phyloP scores from a whole-genome alignment of 53 echinoderm and acorn worm species.

The Holothuria leucospilota region DNA sequence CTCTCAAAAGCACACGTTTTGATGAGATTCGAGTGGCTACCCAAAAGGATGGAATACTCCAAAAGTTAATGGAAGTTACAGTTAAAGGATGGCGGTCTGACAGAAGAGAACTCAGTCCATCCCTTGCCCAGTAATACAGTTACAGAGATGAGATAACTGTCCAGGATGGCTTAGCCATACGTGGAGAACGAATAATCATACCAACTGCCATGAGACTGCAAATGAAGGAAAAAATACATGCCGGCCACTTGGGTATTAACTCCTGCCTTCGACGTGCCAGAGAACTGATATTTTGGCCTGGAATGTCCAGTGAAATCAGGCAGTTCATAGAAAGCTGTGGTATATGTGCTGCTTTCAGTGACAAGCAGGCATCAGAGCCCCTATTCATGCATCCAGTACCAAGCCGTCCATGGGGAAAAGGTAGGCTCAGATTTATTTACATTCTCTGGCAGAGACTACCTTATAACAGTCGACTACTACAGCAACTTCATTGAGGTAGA shows the following conservation, averaged over 20 bases:
- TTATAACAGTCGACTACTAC: conserved; percentile 64
- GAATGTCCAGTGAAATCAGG: conserved; percentile 61
- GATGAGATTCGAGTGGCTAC: conserved; percentile 34
- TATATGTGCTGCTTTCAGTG: conserved; percentile 35
- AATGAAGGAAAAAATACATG: conserved; percentile 63
- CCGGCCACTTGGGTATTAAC: conserved; percentile 63
- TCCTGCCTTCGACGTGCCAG: conserved; percentile 56
- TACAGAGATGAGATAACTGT: conserved; percentile 30
- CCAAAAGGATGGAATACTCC: conserved; percentile 33
- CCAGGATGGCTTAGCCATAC: conserved; percentile 39
- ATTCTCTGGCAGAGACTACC: conserved; percentile 34
- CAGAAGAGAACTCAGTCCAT: conserved; percentile 29
- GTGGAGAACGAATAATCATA: conserved; percentile 57
- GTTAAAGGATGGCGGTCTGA: conserved; percentile 53
- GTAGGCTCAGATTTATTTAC: conserved; percentile 52
- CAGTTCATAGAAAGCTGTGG: conserved; percentile 60
- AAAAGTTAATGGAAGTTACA: conserved; percentile 50
- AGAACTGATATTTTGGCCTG: conserved; percentile 63
- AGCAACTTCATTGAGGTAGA: conserved; percentile 73
- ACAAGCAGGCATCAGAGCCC: conserved; percentile 60
- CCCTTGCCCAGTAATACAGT: conserved; percentile 33
- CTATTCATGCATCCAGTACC: conserved; percentile 51
- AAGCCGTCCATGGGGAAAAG: conserved; percentile 58
- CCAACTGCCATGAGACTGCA: conserved; percentile 25
- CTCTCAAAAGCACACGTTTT: conserved; percentile 12